Conservation (phyloP, 2,888 invertebrate species). For the Meteorus colon region DNA sequence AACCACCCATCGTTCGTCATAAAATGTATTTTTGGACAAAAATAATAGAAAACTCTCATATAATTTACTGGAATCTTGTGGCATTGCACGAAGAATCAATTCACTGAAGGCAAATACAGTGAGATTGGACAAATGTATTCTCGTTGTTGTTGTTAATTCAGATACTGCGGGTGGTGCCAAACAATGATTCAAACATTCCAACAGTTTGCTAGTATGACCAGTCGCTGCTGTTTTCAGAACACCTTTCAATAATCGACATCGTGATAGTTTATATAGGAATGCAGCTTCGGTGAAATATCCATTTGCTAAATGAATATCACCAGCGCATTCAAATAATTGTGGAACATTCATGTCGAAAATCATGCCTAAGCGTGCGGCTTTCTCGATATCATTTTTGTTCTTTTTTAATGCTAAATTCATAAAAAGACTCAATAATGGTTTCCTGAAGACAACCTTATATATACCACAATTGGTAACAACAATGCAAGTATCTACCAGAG, state of each 20-base stretch:
- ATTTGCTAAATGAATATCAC: conserved; percentile 85
- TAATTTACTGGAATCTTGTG: conserved; percentile 64
- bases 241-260: conserved; percentile 78
- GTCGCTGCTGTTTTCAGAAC: conserved; percentile 79
- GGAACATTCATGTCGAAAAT: conserved; percentile 80
- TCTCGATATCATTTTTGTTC: conserved; percentile 73
- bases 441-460: conserved; percentile 76
- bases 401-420: conserved; percentile 76
- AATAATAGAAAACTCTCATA: conserved; percentile 76
- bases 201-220: conserved; percentile 78
- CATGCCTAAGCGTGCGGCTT: conserved; percentile 77
- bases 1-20: conserved; percentile 79
- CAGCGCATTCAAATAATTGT: conserved; percentile 84
- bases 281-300: conserved; percentile 85
- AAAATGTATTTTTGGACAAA: conserved; percentile 78
- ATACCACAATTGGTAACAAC: conserved; percentile 78
- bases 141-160: conserved; percentile 77
- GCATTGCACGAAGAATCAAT: conserved; percentile 72
- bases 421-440: conserved; percentile 75
- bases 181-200: conserved; percentile 77
- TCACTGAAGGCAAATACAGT: conserved; percentile 80
- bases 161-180: conserved; percentile 74
- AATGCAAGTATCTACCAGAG: conserved; percentile 76
- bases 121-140: conserved; percentile 80
- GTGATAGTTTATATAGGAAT: conserved; percentile 86